These are phyloP conservation scores for Hydraecia micacea DNA, from an alignment of 2,888 invertebrate species.

Conservation along the genomic window DNA sequence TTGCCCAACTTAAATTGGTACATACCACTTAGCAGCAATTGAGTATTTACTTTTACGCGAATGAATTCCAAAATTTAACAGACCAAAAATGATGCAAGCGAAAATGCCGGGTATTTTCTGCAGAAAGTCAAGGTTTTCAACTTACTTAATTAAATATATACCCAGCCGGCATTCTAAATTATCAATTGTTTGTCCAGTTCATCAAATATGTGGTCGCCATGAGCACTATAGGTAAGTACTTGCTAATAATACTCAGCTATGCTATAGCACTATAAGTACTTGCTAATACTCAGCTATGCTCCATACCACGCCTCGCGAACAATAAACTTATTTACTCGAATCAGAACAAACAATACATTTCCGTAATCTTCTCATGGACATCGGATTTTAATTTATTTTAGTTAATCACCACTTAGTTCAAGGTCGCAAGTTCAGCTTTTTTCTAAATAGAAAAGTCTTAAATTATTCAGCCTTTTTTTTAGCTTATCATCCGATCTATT, in stretches of 20 bases:
- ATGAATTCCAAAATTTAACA: conserved; percentile 28
- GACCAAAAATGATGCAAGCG: conserved; percentile 13
- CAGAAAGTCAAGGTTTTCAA: conserved; percentile 47
- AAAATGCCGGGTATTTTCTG: conserved; percentile 23
- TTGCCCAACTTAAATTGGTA: background rate
- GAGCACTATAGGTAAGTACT: conserved; percentile 26
- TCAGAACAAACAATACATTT: conserved; percentile 42
- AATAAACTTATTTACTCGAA: conserved; percentile 37
- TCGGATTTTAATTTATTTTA: conserved; percentile 12
- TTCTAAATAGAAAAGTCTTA: background rate
- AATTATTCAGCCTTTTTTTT: background rate
- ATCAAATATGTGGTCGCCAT: conserved; percentile 44
- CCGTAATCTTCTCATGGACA: conserved; percentile 45
- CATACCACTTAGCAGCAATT: conserved; percentile 1
- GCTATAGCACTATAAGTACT: conserved; percentile 20
- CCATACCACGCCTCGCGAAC: conserved; percentile 21
- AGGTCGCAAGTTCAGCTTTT: background rate
- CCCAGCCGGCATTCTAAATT: conserved; percentile 44
- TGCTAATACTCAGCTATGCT: conserved; percentile 18
- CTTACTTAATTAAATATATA: conserved; percentile 48
- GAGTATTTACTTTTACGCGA: conserved; percentile 18
- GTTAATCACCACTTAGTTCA: background rate
- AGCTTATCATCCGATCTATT: background rate
- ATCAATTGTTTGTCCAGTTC: conserved; percentile 42
- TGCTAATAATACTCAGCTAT: conserved; percentile 20